Evolutionary conservation across 2,888 invertebrate species (phyloP).

Genomic region (Nomada ferruginata): DNA sequence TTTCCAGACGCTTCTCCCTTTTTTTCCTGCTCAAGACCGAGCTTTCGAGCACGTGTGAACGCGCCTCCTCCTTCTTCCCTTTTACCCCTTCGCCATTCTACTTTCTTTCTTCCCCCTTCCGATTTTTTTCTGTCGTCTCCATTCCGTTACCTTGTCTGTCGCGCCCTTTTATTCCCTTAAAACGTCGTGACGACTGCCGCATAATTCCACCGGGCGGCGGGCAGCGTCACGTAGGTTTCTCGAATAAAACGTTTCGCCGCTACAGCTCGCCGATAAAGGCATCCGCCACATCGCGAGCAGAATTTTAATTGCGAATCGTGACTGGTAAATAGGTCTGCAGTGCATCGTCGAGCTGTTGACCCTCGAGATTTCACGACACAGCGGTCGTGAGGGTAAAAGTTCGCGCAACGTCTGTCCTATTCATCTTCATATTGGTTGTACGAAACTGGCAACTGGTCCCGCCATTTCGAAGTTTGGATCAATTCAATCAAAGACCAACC

Average conservation of each 20-base stretch:
- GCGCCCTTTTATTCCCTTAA: slow-evolving; percentile 52
- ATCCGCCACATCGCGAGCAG: slow-evolving; percentile 6
- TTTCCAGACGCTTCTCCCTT: slow-evolving; percentile 39
- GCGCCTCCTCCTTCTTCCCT: slow-evolving; percentile 24
- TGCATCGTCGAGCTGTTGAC: background rate
- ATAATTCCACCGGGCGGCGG: slow-evolving; percentile 34
- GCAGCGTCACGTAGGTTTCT: slow-evolving; percentile 28
- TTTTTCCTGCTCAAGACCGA: slow-evolving; percentile 43
- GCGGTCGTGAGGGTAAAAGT: too few relatives aligned
- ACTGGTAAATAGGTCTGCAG: slow-evolving; percentile 29
- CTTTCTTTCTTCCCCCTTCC: background rate
- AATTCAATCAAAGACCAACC: too few relatives aligned
- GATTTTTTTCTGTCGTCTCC: background rate
- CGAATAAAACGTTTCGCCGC: slow-evolving; percentile 50
- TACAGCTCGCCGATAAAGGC: slow-evolving; percentile 42
- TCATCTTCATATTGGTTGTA: too few relatives aligned
- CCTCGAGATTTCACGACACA: too few relatives aligned
- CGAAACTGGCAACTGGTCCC: too few relatives aligned
- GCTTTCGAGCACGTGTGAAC: slow-evolving; percentile 63
- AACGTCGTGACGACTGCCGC: slow-evolving; percentile 46
- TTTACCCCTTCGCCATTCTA: background rate
- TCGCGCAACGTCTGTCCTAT: too few relatives aligned
- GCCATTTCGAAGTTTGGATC: too few relatives aligned
- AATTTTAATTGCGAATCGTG: slow-evolving; percentile 44
- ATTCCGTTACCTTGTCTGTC: slow-evolving; percentile 24